Conservation (phyloP, 2,888 invertebrate genomes). For the Dolichopus griseipennis region DNA sequence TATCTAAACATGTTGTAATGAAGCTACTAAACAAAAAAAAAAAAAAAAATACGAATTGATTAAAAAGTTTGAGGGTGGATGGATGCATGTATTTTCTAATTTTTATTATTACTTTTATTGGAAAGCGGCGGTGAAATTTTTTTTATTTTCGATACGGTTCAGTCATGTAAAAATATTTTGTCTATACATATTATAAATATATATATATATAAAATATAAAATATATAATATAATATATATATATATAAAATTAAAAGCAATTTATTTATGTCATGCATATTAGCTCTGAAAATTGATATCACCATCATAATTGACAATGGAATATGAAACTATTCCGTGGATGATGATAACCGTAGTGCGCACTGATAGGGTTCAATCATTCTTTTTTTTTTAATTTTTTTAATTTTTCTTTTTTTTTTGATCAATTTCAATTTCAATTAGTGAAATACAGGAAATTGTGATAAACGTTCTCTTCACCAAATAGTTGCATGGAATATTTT, state of each 20-base stretch:
- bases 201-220: too few relatives aligned
- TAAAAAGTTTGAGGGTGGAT: too few relatives aligned
- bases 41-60: too few relatives aligned
- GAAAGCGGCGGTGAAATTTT: not conserved
- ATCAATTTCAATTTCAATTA: slow-evolving; percentile 6
- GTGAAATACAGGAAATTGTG: slow-evolving; percentile 4
- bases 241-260: not conserved
- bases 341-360: too few relatives aligned
- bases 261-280: slow-evolving; percentile 4
- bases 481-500: not conserved
- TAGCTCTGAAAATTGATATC: slow-evolving; percentile 3
- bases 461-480: not conserved
- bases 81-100: not conserved
- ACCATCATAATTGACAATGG: not conserved
- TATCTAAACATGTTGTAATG: not conserved
- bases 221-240: too few relatives aligned
- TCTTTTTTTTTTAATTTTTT: not conserved
- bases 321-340: not conserved
- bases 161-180: not conserved
- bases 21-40: not conserved
- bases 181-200: not conserved
- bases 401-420: not conserved
- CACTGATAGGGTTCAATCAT: not conserved
- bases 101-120: not conserved
- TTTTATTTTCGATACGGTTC: not conserved